Evolutionary conservation across 2,113 vertebrate species (phyloP), one percentile per base, ranked within the genome.

Genomic region (Seriola rivoliana): DNA sequence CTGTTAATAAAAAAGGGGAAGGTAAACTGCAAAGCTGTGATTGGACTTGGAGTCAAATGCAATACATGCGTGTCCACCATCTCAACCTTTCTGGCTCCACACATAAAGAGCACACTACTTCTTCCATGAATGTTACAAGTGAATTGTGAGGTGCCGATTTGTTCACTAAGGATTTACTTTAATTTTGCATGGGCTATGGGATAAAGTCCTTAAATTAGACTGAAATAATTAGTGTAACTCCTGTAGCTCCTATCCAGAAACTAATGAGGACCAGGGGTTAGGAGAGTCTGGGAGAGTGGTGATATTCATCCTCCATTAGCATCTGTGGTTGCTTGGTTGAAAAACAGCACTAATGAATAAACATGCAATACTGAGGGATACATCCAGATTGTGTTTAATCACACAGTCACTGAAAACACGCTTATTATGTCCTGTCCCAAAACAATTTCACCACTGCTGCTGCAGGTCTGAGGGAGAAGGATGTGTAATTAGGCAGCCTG

Each of bases 181-280:
- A 70, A 83, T 74, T 85, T 58, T 81, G 8, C 50, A 55, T 62
- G 0, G 42, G 32, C 32, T 54, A 16, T 17, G 23, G 54, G 32
- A 71, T 68, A 32, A 82, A 75, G 60, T 71, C 52, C 70, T 64
- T 69, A 60, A 73, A 69, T 29, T 54, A 57, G 42, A 80, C 68
- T 57, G 36, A 54, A 69, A 83, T 83, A 81, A 85, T 85, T 68
- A 85, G 50, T 58, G 36, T 55, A n/a, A 71, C 23, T 73, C 21
- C 59, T 23, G 25, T 44, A 55, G 75, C 48, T 74, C 46, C 4
- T 25, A 59, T 83, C 62, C 55, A 68, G 72, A 81, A 74, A 75
- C 65, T 80, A 91, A 92, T 88, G 70, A 85, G 85, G 55, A 38
- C 23, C 72, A 75, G 29, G 19, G 58, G 50, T 74, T 17, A 55